phyloP scores from a whole-genome alignment of 2,888 invertebrate species.

The Scaptomyza flava region DNA sequence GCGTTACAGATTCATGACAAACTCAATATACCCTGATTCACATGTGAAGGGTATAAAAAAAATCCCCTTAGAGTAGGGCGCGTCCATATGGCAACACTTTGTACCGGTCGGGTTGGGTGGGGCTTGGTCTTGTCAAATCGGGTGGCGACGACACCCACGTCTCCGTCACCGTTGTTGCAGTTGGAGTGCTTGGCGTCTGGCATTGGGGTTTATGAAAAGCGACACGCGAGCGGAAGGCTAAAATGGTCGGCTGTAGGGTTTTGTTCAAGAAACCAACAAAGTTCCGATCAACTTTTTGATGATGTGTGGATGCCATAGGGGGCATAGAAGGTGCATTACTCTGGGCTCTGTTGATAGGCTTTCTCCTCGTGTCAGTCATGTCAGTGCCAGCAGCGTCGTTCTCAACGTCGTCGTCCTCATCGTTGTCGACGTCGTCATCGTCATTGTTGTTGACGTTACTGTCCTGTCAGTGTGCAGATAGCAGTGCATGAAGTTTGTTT shows the following conservation, averaged over 20 bases:
- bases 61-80: conserved; percentile 1
- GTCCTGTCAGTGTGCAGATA: conserved; percentile 72
- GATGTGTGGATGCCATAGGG: conserved; percentile 53
- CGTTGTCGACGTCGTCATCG: conserved; percentile 30
- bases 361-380: conserved; percentile 65
- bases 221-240: conserved; percentile 72
- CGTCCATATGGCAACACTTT: conserved; percentile 71
- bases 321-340: background rate
- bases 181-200: conserved; percentile 64
- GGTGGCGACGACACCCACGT: conserved; percentile 78
- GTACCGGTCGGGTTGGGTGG: conserved; percentile 1
- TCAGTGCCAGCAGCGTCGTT: conserved; percentile 44
- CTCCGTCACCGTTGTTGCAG: conserved; percentile 69
- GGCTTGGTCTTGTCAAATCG: conserved; percentile 11
- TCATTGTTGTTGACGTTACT: conserved; percentile 48
- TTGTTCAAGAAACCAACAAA: conserved; percentile 67
- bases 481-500: conserved; percentile 74
- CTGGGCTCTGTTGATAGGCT: conserved; percentile 31
- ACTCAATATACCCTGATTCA: too few species aligned
- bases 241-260: conserved; percentile 31
- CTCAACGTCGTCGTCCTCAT: conserved; percentile 11
- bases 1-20: too few species aligned
- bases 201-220: conserved; percentile 74
- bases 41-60: too few species aligned
- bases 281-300: conserved; percentile 48